Conservation (phyloP, 2,797 vertebrate species). For the Chelonia mydas region DNA sequence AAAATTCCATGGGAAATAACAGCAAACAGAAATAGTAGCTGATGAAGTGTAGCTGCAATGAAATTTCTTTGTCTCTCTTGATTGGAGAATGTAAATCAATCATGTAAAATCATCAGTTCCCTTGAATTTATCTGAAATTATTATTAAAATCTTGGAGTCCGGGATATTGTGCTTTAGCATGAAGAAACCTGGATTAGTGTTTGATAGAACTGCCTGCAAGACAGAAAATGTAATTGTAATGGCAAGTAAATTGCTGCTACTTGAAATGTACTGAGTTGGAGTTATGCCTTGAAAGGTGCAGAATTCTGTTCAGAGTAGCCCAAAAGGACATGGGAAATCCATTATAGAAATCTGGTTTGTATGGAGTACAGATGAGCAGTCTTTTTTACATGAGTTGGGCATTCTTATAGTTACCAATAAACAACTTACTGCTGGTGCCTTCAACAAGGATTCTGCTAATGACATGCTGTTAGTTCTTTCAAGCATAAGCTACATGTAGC, state of each 20-base stretch:
- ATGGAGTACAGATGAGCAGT: background rate
- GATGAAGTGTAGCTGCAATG: background rate
- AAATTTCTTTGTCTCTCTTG: background rate
- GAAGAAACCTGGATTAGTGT: background rate
- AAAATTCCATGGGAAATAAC: background rate
- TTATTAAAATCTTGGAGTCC: background rate
- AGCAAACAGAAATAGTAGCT: background rate
- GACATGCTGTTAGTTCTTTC: background rate
- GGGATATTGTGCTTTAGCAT: background rate
- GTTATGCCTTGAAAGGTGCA: background rate
- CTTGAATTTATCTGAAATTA: background rate
- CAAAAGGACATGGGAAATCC: background rate
- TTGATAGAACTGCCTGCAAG: conserved; percentile 15
- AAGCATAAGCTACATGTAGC: background rate
- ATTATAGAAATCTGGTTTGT: background rate
- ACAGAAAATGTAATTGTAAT: conserved; percentile 1
- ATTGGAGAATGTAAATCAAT: background rate
- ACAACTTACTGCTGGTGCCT: background rate
- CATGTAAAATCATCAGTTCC: background rate
- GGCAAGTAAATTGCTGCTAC: conserved; percentile 8
- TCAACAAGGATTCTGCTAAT: background rate
- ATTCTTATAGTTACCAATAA: conserved; percentile 26
- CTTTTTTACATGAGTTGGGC: background rate
- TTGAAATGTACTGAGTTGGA: background rate
- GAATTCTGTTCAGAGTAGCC: background rate